These are phyloP conservation scores for Zootermopsis nevadensis DNA, from an alignment of 2,888 invertebrate species.

Conservation along the genomic window DNA sequence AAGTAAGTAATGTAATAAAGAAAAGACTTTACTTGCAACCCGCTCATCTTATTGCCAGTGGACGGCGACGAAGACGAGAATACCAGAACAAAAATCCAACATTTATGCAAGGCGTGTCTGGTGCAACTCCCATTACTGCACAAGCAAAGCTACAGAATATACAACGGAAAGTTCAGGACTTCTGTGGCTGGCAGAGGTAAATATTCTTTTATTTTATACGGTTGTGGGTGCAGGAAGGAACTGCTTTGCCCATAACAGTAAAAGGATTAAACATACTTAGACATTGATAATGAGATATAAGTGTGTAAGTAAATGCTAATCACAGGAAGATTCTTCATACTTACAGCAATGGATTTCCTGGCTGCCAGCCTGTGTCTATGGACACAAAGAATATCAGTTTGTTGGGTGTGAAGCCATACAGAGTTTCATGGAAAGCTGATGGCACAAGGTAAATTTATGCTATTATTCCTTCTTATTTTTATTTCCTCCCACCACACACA, in stretches of 20 bases:
- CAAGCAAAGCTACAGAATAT: slow-evolving; percentile 72
- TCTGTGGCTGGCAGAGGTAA: slow-evolving; percentile 82
- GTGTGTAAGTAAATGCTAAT: too few relatives aligned
- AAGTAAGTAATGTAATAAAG: too few relatives aligned
- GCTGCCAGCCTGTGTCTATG: slow-evolving; percentile 98
- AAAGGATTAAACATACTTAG: too few relatives aligned
- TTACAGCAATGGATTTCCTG: slow-evolving; percentile 84
- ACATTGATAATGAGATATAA: too few relatives aligned
- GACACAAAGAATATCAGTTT: slow-evolving; percentile 81
- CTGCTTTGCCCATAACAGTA: too few relatives aligned
- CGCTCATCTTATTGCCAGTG: neutral
- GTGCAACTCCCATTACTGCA: slow-evolving; percentile 78
- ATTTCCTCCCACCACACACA: neutral
- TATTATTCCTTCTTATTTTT: neutral
- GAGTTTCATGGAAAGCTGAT: slow-evolving; percentile 99
- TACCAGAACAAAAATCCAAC: slow-evolving; percentile 70
- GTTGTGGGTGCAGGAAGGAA: too few relatives aligned
- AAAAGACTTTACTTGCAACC: too few relatives aligned
- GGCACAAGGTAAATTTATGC: slow-evolving; percentile 79
- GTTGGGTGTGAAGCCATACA: slow-evolving; percentile 84
- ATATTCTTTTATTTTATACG: slow-evolving; percentile 8
- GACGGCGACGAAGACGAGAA: slow-evolving; percentile 64
- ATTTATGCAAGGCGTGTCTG: slow-evolving; percentile 90
- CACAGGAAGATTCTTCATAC: neutral
- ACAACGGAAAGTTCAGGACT: slow-evolving; percentile 79